Conservation (phyloP, 1,140 invertebrate genomes). For the Cardiocondyla obscurior region DNA sequence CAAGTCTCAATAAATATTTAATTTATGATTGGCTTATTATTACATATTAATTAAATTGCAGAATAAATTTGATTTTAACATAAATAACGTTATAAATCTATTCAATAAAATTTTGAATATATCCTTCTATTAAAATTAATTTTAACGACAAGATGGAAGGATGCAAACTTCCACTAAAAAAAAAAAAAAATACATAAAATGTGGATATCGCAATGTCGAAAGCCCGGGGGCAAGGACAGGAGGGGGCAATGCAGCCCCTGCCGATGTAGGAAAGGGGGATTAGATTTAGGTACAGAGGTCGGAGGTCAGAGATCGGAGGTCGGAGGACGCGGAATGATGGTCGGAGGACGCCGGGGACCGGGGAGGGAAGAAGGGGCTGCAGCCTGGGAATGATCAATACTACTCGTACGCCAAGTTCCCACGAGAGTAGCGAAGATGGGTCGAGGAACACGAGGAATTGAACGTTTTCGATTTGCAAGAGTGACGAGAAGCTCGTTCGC, state of each 20-base stretch:
- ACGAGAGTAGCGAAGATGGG: conserved; percentile 77
- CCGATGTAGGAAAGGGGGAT: neutral
- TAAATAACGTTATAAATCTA: neutral
- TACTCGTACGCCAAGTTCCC: conserved; percentile 77
- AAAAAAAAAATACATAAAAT: neutral
- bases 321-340: conserved; percentile 75
- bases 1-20: neutral
- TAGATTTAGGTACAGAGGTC: conserved; percentile 48
- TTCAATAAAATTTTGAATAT: neutral
- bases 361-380: conserved; percentile 69
- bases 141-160: neutral
- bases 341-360: conserved; percentile 67
- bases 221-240: conserved; percentile 3
- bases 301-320: conserved; percentile 67
- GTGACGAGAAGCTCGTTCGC: neutral
- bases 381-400: conserved; percentile 82
- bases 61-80: neutral
- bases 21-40: neutral
- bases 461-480: conserved; percentile 41
- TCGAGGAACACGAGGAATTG: conserved; percentile 57
- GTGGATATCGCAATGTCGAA: neutral
- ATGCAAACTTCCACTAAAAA: neutral
- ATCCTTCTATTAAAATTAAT: neutral
- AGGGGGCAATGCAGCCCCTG: neutral
- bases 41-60: neutral